A percentile compares a stretch with the other conserved stretches of the same genome.
Conservation (phyloP, 1,140 invertebrate species). For the Drosophila melanica region DNA sequence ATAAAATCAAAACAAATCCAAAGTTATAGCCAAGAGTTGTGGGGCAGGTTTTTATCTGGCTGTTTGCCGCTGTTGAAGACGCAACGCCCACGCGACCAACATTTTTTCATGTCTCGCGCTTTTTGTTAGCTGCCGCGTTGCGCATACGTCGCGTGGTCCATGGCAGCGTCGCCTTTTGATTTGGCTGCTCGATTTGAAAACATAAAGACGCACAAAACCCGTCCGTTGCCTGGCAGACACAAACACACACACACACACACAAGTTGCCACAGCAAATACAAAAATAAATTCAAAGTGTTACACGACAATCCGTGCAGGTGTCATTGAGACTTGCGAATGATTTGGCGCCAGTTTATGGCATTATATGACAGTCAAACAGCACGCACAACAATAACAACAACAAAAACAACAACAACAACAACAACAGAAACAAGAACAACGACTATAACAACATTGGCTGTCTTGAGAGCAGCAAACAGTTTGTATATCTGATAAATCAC, state of each 20-base stretch:
- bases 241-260: constrained; percentile 12
- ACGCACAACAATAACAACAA: constrained; percentile 26
- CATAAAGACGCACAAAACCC: constrained; percentile 61
- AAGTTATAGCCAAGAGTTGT: constrained; percentile 77
- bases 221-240: constrained; percentile 54
- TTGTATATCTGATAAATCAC: neutral
- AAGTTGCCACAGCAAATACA: constrained; percentile 22
- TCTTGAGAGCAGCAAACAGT: neutral
- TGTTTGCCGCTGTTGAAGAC: constrained; percentile 55
- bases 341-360: constrained; percentile 79
- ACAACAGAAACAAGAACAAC: no score
- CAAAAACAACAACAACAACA: constrained; percentile 1
- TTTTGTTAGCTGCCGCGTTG: constrained; percentile 44
- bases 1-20: constrained; percentile 72
- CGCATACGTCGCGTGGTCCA: constrained; percentile 71
- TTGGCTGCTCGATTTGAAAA: constrained; percentile 40
- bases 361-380: constrained; percentile 48
- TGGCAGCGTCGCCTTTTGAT: constrained; percentile 49
- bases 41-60: constrained; percentile 66
- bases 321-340: constrained; percentile 82
- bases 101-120: constrained; percentile 68
- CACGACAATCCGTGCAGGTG: constrained; percentile 81
- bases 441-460: no score
- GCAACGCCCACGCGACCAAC: constrained; percentile 79
- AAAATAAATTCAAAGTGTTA: constrained; percentile 76